These are phyloP conservation scores for Galleria mellonella DNA, from an alignment of 1,140 invertebrate species.

Conservation along the genomic window DNA sequence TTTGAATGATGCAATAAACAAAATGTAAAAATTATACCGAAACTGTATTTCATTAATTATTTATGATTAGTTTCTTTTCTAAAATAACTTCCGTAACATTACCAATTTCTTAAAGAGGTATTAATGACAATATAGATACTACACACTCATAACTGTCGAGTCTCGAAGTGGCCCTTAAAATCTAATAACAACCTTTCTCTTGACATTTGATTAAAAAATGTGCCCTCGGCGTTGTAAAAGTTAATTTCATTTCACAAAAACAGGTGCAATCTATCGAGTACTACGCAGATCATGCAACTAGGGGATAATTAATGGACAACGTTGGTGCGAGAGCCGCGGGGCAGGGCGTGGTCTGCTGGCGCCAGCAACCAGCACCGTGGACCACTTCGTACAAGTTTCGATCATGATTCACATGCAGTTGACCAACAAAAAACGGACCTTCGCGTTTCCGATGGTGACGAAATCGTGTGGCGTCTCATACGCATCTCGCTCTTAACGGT, in stretches of 20 bases:
- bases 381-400: constrained; percentile 20
- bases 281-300: constrained; percentile 33
- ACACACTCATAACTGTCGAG: no score
- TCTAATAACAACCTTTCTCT: no score
- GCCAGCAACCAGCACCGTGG: constrained; percentile 26
- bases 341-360: constrained; percentile 42
- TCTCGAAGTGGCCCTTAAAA: no score
- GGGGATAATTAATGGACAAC: constrained; percentile 40
- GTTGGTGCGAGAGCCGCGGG: constrained; percentile 27
- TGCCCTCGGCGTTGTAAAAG: background rate
- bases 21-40: no score
- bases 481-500: constrained; percentile 42
- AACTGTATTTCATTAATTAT: no score
- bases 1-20: no score
- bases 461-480: constrained; percentile 24
- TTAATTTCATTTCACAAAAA: constrained; percentile 22
- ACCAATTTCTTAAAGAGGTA: no score
- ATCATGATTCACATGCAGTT: constrained; percentile 29
- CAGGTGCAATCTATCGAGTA: constrained; percentile 34
- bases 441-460: constrained; percentile 33
- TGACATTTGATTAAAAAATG: no score
- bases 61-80: no score
- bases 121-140: no score
- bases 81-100: no score
- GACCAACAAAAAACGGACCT: constrained; percentile 25